A percentile compares a stretch with the other conserved stretches of the same genome.
Conservation (phyloP, 2,888 invertebrate species). For the Napeogenes inachia region DNA sequence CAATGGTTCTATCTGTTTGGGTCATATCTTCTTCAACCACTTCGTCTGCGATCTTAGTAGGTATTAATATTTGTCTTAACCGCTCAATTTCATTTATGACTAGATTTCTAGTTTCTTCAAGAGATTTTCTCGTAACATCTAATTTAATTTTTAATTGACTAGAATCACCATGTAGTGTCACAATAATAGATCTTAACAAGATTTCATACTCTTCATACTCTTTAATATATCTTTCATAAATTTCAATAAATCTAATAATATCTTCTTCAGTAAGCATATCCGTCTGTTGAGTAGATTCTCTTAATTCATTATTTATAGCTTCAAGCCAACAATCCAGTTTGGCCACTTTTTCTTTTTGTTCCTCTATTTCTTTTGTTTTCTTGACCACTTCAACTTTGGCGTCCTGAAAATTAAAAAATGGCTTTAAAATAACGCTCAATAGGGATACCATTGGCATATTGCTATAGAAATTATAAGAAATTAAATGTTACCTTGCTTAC, state of each 20-base stretch:
- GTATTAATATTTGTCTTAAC: slow-evolving; percentile 67
- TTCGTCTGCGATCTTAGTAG: slow-evolving; percentile 56
- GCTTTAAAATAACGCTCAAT: no score
- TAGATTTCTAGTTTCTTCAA: slow-evolving; percentile 79
- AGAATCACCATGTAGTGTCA: slow-evolving; percentile 68
- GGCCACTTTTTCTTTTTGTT: slow-evolving; percentile 58
- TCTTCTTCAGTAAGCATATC: slow-evolving; percentile 61
- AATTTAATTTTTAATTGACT: slow-evolving; percentile 76
- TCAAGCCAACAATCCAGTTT: slow-evolving; percentile 73
- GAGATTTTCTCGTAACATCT: slow-evolving; percentile 72
- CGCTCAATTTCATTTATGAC: slow-evolving; percentile 79
- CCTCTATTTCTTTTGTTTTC: slow-evolving; percentile 59
- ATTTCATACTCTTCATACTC: slow-evolving; percentile 70
- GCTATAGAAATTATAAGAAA: slow-evolving; percentile 11
- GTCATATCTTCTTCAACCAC: slow-evolving; percentile 68
- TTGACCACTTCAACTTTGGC: slow-evolving; percentile 64
- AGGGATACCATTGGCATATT: neutral
- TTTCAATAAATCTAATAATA: slow-evolving; percentile 66
- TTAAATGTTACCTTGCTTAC: slow-evolving; percentile 66
- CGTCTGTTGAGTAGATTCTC: slow-evolving; percentile 59
- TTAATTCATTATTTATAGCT: slow-evolving; percentile 68
- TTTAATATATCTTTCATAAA: slow-evolving; percentile 66
- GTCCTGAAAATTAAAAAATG: slow-evolving; percentile 50
- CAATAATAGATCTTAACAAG: slow-evolving; percentile 63
- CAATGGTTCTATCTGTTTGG: slow-evolving; percentile 80